Percentiles rank a stretch among this genome's conserved stretches.
Conservation (phyloP, 2,113 vertebrate genomes). For the Pangasianodon gigas region DNA sequence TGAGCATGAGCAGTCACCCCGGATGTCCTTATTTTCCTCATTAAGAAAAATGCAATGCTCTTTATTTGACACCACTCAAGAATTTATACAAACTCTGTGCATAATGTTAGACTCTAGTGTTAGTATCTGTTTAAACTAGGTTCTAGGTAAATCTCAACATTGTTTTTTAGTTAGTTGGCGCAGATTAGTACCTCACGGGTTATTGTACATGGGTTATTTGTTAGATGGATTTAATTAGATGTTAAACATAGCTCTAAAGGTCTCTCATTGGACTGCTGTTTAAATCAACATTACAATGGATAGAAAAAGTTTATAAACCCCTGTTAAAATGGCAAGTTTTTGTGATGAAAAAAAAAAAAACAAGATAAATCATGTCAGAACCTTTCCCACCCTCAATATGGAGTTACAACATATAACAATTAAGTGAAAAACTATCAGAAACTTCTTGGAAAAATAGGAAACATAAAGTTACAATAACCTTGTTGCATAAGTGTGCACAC, state of each 20-base stretch:
- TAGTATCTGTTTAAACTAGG: background rate
- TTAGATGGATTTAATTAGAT: background rate
- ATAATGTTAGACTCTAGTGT: background rate
- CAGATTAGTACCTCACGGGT: background rate
- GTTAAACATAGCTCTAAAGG: background rate
- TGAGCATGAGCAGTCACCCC: background rate
- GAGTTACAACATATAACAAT: no score
- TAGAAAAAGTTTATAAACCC: no score
- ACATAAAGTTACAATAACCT: no score
- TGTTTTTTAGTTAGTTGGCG: background rate
- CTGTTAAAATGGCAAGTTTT: no score
- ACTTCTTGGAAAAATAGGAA: no score
- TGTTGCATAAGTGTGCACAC: no score
- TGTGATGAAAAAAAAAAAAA: no score
- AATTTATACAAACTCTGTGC: background rate
- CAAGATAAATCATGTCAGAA: no score
- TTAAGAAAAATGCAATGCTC: background rate
- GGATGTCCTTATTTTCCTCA: background rate
- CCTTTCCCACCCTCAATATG: no score
- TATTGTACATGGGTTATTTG: background rate
- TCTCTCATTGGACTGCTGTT: background rate
- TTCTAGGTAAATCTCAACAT: background rate
- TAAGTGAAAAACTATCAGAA: no score
- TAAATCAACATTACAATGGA: background rate
- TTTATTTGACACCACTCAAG: background rate